Conservation (phyloP, 2,888 invertebrate species). For the Drosophila nigricruria region DNA sequence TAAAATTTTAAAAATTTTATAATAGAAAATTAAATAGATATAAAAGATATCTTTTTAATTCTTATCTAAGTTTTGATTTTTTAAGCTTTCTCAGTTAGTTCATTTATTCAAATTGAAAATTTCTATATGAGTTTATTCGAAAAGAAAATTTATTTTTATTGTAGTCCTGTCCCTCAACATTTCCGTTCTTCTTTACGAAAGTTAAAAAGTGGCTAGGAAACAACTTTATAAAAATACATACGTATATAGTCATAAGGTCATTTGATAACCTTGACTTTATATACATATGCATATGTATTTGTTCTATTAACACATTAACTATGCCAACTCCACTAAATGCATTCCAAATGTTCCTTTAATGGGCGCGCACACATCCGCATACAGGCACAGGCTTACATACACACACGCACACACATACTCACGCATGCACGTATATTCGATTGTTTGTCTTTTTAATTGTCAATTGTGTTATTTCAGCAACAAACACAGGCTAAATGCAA, state of each 20-base stretch:
- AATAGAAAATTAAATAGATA: too few species aligned
- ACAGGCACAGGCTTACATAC: neutral
- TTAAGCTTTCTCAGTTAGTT: too few species aligned
- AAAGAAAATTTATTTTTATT: neutral
- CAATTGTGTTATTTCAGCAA: conserved; percentile 41
- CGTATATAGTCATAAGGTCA: neutral
- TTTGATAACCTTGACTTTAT: conserved; percentile 44
- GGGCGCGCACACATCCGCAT: conserved; percentile 1
- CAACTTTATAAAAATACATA: neutral
- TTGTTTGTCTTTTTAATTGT: conserved; percentile 67
- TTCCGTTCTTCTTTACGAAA: neutral
- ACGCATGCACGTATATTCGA: conserved; percentile 9
- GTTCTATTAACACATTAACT: conserved; percentile 43
- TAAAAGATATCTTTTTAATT: too few species aligned
- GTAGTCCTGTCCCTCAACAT: neutral
- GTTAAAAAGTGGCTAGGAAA: neutral
- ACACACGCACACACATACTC: neutral
- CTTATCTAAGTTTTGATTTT: too few species aligned
- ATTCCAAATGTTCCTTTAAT: conserved; percentile 43
- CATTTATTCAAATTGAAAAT: too few species aligned
- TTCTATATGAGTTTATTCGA: neutral
- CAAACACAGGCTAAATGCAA: conserved; percentile 39
- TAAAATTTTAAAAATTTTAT: neutral
- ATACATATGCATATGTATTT: conserved; percentile 25
- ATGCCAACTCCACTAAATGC: conserved; percentile 35